Base-by-base conservation (phyloP, 2,888 invertebrate species). In the Melitaea athalia region DNA sequence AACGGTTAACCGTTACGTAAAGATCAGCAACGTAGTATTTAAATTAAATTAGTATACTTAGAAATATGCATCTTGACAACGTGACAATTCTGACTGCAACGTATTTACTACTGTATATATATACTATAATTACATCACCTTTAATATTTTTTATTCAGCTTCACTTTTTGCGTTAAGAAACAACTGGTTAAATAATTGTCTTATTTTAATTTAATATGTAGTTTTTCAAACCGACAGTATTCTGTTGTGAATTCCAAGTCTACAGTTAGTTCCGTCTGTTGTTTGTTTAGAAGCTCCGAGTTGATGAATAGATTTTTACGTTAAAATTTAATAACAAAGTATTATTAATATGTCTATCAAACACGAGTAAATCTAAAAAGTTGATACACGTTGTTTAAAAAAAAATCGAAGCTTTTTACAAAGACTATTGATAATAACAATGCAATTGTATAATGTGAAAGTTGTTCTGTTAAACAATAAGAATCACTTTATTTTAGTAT, bases 1-100 rank as follows among this genome's bases (percentile, higher is more conserved):
- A 38, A 14, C 45, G 5, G 38, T 53, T 59, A 17, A 49, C 31
- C 38, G 59, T 59, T 68, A 55, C 47, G 61, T 61, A 49, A 64
- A 64, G 31, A 55, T 63, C 53, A 45, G 45, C 45, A 52, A 33
- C 50, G 62, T 49, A 15, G 42, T 65, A 63, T 59, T 66, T 71
- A 63, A 71, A 71, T 71, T 68, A 42, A 71, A 69, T 71, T 71
- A 71, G 57, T 59, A 50, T 63, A 59, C 24, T 42, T 33, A 55
- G 68, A 50, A 66, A 50, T 61, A 50, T 50, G 31, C 45, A 57
- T 65, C 63, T 59, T 50, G 15, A 64, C 59, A 57, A 31, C 52
- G 62, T 42, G 31, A 65, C 55, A 49, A 50, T 43, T 59, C 42
- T 65, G 53, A 33, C 14, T 33, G 7, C 33, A 14, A 24, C 14